phyloP scores from a whole-genome alignment of 2,797 vertebrate genomes.

The Naso thynnoides region DNA sequence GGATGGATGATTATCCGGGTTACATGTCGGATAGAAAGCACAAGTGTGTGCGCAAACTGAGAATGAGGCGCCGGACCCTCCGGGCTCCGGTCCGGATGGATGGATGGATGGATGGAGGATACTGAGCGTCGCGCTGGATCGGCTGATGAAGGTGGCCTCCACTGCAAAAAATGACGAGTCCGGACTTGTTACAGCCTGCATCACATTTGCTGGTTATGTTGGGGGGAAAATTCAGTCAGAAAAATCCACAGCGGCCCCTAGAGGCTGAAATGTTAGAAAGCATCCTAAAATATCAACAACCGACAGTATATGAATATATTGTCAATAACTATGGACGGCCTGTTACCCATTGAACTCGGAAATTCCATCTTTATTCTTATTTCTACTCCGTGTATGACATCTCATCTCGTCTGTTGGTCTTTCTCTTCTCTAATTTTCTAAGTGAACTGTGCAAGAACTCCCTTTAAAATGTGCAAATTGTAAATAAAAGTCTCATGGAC shows the following conservation, averaged over 20 bases:
- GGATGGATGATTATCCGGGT: background rate
- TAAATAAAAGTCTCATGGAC: no score
- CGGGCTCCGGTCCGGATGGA: slow-evolving; percentile 3
- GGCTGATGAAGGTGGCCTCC: slow-evolving; percentile 35
- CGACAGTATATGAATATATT: no score
- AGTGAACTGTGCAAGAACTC: no score
- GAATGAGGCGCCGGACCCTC: background rate
- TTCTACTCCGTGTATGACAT: no score
- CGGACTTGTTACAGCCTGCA: background rate
- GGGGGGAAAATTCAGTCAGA: background rate
- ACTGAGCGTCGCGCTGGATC: slow-evolving; percentile 12
- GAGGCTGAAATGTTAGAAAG: background rate
- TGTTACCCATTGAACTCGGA: no score
- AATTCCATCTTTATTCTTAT: no score
- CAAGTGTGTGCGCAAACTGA: background rate
- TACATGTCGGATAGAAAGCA: slow-evolving; percentile 14
- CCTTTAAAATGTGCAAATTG: no score
- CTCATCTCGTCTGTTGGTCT: no score
- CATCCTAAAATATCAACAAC: background rate
- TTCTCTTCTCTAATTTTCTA: no score
- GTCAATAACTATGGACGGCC: background rate
- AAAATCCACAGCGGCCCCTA: slow-evolving; percentile 46
- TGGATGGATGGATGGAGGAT: slow-evolving; percentile 18
- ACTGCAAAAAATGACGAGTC: slow-evolving; percentile 57
- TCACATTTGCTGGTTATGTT: background rate